Evolutionary conservation across 2,113 vertebrate species (phyloP), one percentile per base, ranked within the genome.

Genomic region (Ophiodon elongatus): DNA sequence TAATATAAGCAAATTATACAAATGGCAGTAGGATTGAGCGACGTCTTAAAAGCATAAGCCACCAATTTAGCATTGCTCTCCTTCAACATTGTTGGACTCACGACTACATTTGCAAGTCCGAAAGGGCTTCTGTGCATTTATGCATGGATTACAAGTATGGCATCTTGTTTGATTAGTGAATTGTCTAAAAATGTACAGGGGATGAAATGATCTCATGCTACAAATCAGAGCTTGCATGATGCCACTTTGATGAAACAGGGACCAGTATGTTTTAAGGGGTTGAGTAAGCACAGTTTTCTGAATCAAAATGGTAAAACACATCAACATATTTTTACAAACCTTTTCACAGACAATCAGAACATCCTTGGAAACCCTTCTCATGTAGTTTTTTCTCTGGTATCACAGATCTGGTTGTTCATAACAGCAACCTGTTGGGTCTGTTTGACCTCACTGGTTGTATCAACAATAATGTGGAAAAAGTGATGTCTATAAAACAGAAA

Each of bases 401-500:
- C 43, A 6, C 47, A 43, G 35, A 52, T 47, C 14, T 33, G 33
- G 5, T 39, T 62, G 14, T 82, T 50, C 17, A 62, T 62, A 7
- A 2, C 4, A 59, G 52, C 15, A 29, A 37, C 15, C 10, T 69
- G 13, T 63, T 63, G 25, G 35, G 7, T 50, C 39, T 73, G 19
- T 84, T 41, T 73, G n/a, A n/a, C 29, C 3, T 63, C 37, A 39
- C 21, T 29, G 13, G n/a, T 35, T 7, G 11, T 25, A 39, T 39
- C 25, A 72, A 60, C 29, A 15, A n/a, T 65, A 29, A 59, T 72
- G 21, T 67, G 50, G 13, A 73, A 65, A 66, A 77, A 39, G 37
- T 13, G 13, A 23, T 19, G 15, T 45, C 56, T 43, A 31, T 65
- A 57, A 66, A 66, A 25, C 45, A 13, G 14, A 60, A 47, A 59